Percentiles rank a stretch among this genome's conserved stretches.
Conservation (phyloP, 2,797 vertebrate species). For the Toxotes lorentzi region DNA sequence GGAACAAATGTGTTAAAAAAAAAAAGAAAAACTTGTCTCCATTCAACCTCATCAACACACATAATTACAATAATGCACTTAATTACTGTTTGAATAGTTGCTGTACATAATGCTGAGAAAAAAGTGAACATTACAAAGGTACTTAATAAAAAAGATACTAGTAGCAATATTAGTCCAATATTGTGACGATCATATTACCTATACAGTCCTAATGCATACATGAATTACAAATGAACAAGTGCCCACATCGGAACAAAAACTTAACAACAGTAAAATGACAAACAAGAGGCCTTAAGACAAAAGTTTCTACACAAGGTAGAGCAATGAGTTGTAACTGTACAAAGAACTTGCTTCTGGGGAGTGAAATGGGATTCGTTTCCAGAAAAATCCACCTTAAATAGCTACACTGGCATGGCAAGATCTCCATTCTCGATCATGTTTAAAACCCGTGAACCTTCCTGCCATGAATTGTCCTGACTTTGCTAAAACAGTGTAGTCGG, state of each 20-base stretch:
- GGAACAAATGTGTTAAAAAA: slow-evolving; percentile 48
- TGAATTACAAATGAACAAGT: slow-evolving; percentile 74
- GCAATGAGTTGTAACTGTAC: slow-evolving; percentile 56
- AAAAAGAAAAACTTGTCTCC: slow-evolving; percentile 43
- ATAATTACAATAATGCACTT: slow-evolving; percentile 84
- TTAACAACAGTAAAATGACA: slow-evolving; percentile 64
- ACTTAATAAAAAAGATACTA: slow-evolving; percentile 78
- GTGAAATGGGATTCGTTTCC: slow-evolving; percentile 17
- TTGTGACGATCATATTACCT: slow-evolving; percentile 72
- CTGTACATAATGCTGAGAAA: slow-evolving; percentile 82
- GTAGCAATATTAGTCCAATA: slow-evolving; percentile 78
- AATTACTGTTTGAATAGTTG: slow-evolving; percentile 75
- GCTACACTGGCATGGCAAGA: slow-evolving; percentile 25
- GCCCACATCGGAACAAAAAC: slow-evolving; percentile 69
- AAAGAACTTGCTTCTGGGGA: slow-evolving; percentile 54
- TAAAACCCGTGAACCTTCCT: slow-evolving; percentile 18
- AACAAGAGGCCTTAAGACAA: slow-evolving; percentile 74
- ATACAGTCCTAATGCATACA: slow-evolving; percentile 82
- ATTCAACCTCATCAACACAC: slow-evolving; percentile 74
- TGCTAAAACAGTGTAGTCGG: slow-evolving; percentile 17
- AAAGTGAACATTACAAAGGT: slow-evolving; percentile 79
- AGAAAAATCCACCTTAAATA: slow-evolving; percentile 27
- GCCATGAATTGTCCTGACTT: slow-evolving; percentile 23
- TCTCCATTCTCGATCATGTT: slow-evolving; percentile 12
- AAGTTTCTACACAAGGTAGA: slow-evolving; percentile 71